Evolutionary conservation across 2,113 vertebrate species (phyloP).

Genomic region (Bujurquina vittata): DNA sequence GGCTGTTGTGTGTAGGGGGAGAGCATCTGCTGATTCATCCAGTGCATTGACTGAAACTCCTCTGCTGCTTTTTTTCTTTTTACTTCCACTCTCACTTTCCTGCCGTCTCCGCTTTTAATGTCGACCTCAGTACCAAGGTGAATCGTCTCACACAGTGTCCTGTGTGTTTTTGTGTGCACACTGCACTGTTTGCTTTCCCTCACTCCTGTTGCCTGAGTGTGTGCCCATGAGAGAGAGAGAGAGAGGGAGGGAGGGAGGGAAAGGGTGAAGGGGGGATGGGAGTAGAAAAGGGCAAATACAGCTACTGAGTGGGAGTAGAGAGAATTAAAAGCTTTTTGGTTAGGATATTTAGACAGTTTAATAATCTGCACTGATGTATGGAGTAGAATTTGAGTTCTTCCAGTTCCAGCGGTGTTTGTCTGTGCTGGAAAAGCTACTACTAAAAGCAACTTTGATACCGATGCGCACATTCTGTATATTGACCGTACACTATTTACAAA

Average conservation of each 20-base stretch:
- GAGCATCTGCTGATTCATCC: constrained; percentile 57
- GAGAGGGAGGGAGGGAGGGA: constrained; percentile 31
- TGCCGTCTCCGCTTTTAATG: not conserved
- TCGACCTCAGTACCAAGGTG: constrained; percentile 67
- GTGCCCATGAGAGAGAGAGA: constrained; percentile 37
- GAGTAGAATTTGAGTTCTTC: not conserved
- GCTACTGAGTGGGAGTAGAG: constrained; percentile 34
- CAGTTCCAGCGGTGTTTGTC: not conserved
- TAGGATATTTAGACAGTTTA: not conserved
- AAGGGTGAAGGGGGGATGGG: constrained; percentile 43
- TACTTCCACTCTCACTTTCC: constrained; percentile 1
- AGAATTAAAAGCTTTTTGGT: constrained; percentile 22
- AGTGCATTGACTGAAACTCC: constrained; percentile 1
- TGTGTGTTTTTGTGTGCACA: constrained; percentile 38
- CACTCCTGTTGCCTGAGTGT: constrained; percentile 60
- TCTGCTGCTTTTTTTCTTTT: not conserved
- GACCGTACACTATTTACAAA: constrained; percentile 6
- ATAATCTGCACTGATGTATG: not conserved
- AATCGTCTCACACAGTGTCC: constrained; percentile 47
- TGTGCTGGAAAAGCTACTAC: not conserved
- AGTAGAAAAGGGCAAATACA: constrained; percentile 33
- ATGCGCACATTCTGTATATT: not conserved
- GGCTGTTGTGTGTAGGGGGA: not conserved
- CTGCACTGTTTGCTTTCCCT: constrained; percentile 60
- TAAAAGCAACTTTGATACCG: not conserved